Base-by-base conservation (phyloP, 2,113 vertebrate species). In the Mungos mungo region DNA sequence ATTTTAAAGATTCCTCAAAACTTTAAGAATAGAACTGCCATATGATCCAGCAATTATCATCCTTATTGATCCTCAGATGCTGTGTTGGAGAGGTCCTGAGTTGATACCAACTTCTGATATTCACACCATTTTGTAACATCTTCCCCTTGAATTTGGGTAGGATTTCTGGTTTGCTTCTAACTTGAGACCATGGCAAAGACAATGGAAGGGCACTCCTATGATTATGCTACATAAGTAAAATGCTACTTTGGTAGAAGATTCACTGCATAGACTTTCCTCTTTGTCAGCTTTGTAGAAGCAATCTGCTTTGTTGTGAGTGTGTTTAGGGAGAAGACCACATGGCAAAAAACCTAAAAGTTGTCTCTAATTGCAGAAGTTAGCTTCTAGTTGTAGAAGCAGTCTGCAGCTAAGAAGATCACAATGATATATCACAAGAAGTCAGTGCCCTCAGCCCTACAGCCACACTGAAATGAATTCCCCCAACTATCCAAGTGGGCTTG, bases 361-460 rank as follows among this genome's bases (percentile, higher is more conserved):
- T 92, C 3, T 33, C 41, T 50, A 12, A 19, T 31, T 63, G 21
- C 23, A 12, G 4, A 83, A 3, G 27, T 1, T 60, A 23, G 5
- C 35, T 86, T 72, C 35, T 52, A 79, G 38, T 45, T 89, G 1
- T 52, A 18, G 54, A 87, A 5, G 23, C 3, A 52, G 15, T 18
- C 63, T 19, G 8, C 41, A 81, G 35, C 21, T 33, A 71, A 50
- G 4, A 38, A 38, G 38, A 38, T 38, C 38, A 38, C 38, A 38
- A 38, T n/a, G 38, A 38, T 38, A 38, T 38, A 5, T 1, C 19
- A 92, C 50, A 92, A 69, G 35, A 94, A 79, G 27, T 3, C 88
- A 31, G 4, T 15, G 5, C 0, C 25, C 12, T 80, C 6, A 80
- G 31, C 1, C 7, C 2, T 86, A 27, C 4, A 65, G 7, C 25